A percentile compares a stretch with the other conserved stretches of the same genome.
These are phyloP conservation scores for Coreoperca whiteheadi DNA, from an alignment of 2,113 vertebrate species.

Conservation along the genomic window DNA sequence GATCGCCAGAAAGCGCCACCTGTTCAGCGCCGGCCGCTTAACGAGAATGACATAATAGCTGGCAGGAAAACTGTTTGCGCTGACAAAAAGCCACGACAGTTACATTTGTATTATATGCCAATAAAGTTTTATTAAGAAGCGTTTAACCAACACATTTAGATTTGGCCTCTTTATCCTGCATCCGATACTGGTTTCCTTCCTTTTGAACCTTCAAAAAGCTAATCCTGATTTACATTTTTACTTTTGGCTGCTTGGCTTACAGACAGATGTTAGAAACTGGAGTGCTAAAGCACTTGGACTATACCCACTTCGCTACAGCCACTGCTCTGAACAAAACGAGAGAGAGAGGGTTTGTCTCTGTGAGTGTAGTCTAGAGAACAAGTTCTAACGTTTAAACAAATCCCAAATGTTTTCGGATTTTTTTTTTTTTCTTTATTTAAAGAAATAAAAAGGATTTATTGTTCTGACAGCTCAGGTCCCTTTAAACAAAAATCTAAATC, in stretches of 20 bases:
- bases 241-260: not conserved
- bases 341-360: too few relatives aligned
- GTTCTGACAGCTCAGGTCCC: too few relatives aligned
- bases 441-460: too few relatives aligned
- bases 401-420: too few relatives aligned
- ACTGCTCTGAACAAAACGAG: too few relatives aligned
- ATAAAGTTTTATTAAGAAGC: not conserved
- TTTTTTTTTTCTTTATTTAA: too few relatives aligned
- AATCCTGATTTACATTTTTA: not conserved
- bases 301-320: too few relatives aligned
- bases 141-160: not conserved
- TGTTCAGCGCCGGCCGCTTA: constrained; percentile 32
- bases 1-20: constrained; percentile 54
- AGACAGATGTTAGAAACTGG: not conserved
- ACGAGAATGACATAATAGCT: constrained; percentile 6
- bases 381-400: too few relatives aligned
- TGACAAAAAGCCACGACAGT: not conserved
- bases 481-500: too few relatives aligned
- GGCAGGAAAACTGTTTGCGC: not conserved
- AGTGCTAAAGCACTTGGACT: not conserved
- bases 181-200: not conserved
- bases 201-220: not conserved
- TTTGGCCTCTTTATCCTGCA: not conserved
- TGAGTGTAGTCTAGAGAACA: too few relatives aligned
- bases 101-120: not conserved